phyloP scores from a whole-genome alignment of 2,888 invertebrate genomes.

The Nycteola revayana region DNA sequence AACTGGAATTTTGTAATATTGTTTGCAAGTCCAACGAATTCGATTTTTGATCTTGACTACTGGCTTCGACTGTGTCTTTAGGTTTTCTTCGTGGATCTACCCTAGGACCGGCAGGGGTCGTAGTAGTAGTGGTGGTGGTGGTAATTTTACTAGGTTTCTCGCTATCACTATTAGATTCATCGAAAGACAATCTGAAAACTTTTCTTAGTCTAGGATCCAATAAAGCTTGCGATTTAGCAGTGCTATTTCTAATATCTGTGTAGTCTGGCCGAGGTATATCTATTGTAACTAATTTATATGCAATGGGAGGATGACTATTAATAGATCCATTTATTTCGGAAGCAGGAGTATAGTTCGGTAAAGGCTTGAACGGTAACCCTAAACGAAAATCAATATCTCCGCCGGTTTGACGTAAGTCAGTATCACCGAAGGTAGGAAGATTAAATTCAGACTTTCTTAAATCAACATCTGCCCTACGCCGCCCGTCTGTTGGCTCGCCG shows the following conservation, averaged over 20 bases:
- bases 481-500: conserved; percentile 75
- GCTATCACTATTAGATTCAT: conserved; percentile 84
- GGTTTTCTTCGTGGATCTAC: conserved; percentile 73
- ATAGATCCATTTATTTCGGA: conserved; percentile 93
- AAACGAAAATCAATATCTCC: conserved; percentile 90
- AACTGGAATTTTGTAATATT: conserved; percentile 84
- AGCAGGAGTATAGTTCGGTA: conserved; percentile 91
- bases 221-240: conserved; percentile 86
- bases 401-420: conserved; percentile 82
- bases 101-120: conserved; percentile 58
- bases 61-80: conserved; percentile 54
- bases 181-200: conserved; percentile 86
- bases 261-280: conserved; percentile 89
- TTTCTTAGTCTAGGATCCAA: conserved; percentile 89
- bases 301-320: conserved; percentile 88
- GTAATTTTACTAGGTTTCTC: conserved; percentile 61
- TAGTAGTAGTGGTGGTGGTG: conserved; percentile 25
- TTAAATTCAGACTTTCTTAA: conserved; percentile 77
- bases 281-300: conserved; percentile 83
- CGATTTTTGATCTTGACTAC: conserved; percentile 53
- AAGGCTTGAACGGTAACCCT: conserved; percentile 88
- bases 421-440: conserved; percentile 83
- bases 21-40: conserved; percentile 81
- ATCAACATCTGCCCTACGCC: conserved; percentile 76
- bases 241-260: conserved; percentile 86